Evolutionary conservation across 2,797 vertebrate species (phyloP).

Genomic region (Chaunax sp.): DNA sequence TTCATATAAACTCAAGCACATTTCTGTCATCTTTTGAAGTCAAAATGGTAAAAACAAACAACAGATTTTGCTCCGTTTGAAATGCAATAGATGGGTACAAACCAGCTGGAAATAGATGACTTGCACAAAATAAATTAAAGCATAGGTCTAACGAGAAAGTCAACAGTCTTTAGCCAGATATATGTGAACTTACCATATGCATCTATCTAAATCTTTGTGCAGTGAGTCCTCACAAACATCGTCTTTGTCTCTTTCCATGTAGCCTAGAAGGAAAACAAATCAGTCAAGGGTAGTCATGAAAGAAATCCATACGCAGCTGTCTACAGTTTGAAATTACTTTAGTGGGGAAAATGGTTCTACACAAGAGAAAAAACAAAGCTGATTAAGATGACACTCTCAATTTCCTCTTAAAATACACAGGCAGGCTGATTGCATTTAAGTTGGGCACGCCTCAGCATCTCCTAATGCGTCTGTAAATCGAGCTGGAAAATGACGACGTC

Average conservation of each 20-base stretch:
- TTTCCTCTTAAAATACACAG: constrained; percentile 75
- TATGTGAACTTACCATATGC: constrained; percentile 47
- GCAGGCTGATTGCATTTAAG: constrained; percentile 79
- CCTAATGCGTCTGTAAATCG: constrained; percentile 81
- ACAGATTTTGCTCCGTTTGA: not conserved
- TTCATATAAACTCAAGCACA: not conserved
- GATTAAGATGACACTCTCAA: constrained; percentile 68
- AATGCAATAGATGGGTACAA: no score
- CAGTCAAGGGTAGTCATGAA: constrained; percentile 14
- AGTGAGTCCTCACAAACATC: constrained; percentile 15
- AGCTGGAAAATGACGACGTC: constrained; percentile 80
- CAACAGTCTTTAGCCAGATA: not conserved
- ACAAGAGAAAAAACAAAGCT: constrained; percentile 55
- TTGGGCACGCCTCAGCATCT: constrained; percentile 75
- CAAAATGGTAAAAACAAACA: not conserved
- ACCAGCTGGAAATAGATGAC: not conserved
- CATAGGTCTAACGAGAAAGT: not conserved
- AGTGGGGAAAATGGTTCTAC: constrained; percentile 5
- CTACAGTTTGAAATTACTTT: constrained; percentile 16
- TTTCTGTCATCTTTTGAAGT: not conserved
- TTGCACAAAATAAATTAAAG: no score
- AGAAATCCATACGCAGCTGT: constrained; percentile 31
- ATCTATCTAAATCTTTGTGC: constrained; percentile 41
- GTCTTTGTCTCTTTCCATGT: constrained; percentile 20
- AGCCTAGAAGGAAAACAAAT: constrained; percentile 51